Evolutionary conservation across 2,113 vertebrate genomes (phyloP).

Genomic region (Oncorhynchus clarkii): DNA sequence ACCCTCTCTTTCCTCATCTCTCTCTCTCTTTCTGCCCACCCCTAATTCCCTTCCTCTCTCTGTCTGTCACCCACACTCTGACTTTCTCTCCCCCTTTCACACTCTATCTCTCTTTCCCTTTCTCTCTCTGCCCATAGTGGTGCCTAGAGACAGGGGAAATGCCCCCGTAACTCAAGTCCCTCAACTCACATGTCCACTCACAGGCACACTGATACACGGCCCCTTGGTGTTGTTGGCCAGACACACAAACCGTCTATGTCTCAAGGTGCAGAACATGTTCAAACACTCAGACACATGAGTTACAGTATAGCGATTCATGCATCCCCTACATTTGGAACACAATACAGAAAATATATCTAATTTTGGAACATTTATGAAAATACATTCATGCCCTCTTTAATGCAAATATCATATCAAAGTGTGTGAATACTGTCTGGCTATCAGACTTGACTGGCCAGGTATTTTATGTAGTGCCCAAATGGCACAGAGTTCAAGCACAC

Average conservation of each 20-base stretch:
- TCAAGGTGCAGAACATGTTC: neutral
- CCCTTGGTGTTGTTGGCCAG: neutral
- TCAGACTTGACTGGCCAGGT: neutral
- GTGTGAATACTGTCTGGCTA: neutral
- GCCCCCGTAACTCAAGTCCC: constrained; percentile 6
- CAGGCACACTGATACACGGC: neutral
- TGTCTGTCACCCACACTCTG: neutral
- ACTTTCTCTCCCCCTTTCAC: neutral
- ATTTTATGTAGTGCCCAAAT: neutral
- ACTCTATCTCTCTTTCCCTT: neutral
- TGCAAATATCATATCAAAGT: neutral
- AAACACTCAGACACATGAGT: neutral
- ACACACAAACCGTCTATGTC: neutral
- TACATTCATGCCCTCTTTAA: neutral
- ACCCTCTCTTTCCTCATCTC: neutral
- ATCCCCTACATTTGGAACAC: neutral
- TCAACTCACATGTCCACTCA: constrained; percentile 4
- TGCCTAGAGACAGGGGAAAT: neutral
- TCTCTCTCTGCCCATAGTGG: neutral
- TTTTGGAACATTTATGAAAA: neutral
- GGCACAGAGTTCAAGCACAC: neutral
- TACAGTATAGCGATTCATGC: neutral
- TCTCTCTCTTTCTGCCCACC: neutral
- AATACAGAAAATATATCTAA: neutral
- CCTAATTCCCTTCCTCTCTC: neutral